Conservation (phyloP, 2,797 vertebrate genomes). For the Enteromius argenteus region DNA sequence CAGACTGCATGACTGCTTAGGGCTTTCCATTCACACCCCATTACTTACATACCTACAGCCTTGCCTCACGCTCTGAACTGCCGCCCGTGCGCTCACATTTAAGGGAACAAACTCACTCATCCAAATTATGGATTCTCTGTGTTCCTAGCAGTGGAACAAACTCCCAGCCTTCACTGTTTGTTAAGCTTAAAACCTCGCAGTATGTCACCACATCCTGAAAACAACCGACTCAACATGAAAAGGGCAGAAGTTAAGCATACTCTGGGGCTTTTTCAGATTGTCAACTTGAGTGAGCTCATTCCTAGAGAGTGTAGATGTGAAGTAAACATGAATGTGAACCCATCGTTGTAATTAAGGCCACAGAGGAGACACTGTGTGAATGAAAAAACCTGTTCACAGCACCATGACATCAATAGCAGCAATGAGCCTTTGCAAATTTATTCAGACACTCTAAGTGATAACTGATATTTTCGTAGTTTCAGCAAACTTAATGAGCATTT, state of each 20-base stretch:
- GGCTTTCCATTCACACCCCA: constrained; percentile 43
- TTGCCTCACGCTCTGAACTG: constrained; percentile 14
- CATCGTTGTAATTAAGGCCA: constrained; percentile 14
- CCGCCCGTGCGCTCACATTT: constrained; percentile 12
- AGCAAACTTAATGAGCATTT: constrained; percentile 16
- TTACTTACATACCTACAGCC: constrained; percentile 34
- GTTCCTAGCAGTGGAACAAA: constrained; percentile 37
- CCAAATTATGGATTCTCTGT: constrained; percentile 38
- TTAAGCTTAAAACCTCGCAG: constrained; percentile 30
- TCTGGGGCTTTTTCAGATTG: constrained; percentile 20
- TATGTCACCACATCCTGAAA: constrained; percentile 36
- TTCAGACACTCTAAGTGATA: background rate
- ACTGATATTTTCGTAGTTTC: constrained; percentile 1
- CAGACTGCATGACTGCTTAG: constrained; percentile 26
- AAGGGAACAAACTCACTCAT: constrained; percentile 38
- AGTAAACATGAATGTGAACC: background rate
- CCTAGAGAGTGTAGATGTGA: background rate
- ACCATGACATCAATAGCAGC: background rate
- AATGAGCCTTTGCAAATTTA: background rate
- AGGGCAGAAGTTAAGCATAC: constrained; percentile 38
- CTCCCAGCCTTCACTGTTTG: constrained; percentile 21
- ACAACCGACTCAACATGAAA: constrained; percentile 27
- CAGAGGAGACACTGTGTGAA: background rate
- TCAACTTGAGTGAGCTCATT: constrained; percentile 10
- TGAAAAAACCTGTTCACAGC: constrained; percentile 9